These are phyloP conservation scores for Drosophila aldrichi DNA, from an alignment of 2,888 invertebrate species.

Conservation along the genomic window DNA sequence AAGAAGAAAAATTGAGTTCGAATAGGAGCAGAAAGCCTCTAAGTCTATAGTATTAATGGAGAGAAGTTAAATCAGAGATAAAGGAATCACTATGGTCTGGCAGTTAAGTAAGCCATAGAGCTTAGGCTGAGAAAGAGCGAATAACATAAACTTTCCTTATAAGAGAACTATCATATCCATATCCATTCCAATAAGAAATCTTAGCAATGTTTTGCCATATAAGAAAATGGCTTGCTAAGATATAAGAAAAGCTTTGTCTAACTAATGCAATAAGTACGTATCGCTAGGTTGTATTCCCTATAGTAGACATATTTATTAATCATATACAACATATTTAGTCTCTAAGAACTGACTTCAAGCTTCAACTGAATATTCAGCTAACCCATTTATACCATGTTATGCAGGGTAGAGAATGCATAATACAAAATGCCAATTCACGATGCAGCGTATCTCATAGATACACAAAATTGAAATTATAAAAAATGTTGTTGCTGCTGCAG, in stretches of 20 bases:
- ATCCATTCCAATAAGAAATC: background rate
- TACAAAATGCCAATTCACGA: conserved; percentile 73
- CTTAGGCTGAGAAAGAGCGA: too few relatives aligned
- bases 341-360: too few relatives aligned
- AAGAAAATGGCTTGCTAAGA: background rate
- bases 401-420: conserved; percentile 48
- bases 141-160: background rate
- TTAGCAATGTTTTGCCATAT: background rate
- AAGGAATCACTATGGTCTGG: background rate
- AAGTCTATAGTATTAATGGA: background rate
- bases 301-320: too few relatives aligned
- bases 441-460: conserved; percentile 69
- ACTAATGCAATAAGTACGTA: too few relatives aligned
- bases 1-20: too few relatives aligned
- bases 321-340: too few relatives aligned
- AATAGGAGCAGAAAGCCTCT: too few relatives aligned
- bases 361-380: background rate
- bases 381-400: background rate
- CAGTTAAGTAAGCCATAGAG: background rate
- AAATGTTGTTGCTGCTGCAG: conserved; percentile 46
- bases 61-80: background rate
- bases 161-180: too few relatives aligned
- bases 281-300: too few relatives aligned
- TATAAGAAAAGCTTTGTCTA: background rate
- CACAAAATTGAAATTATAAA: conserved; percentile 73